Evolutionary conservation across 2,113 vertebrate genomes (phyloP).

Genomic region (Turnix velox): DNA sequence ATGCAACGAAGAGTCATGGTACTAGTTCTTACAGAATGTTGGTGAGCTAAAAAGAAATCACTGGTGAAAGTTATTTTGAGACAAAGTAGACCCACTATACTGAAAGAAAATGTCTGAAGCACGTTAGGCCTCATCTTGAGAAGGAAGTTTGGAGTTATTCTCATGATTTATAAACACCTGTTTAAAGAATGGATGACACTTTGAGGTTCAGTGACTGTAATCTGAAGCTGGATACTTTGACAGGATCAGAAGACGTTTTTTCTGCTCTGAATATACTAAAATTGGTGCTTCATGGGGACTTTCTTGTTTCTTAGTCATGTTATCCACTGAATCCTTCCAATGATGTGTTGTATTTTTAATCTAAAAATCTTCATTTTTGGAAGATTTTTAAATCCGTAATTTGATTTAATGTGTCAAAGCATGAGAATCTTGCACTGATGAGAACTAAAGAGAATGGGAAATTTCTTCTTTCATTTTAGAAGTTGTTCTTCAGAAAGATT

Average conservation of each 20-base stretch:
- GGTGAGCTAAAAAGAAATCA: not conserved
- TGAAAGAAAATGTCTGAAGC: not conserved
- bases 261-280: not conserved
- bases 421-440: not conserved
- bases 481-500: not conserved
- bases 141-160: not conserved
- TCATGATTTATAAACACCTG: not conserved
- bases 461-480: not conserved
- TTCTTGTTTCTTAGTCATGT: not conserved
- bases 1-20: not conserved
- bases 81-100: not conserved
- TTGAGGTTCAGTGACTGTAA: not conserved
- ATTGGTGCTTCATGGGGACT: not conserved
- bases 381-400: not conserved
- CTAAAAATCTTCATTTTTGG: not conserved
- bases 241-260: not conserved
- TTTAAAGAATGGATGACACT: not conserved
- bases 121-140: not conserved
- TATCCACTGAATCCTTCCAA: not conserved
- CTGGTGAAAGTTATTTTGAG: not conserved
- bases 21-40: not conserved
- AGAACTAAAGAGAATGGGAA: not conserved
- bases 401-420: not conserved
- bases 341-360: not conserved
- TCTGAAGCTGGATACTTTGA: not conserved